Conservation (phyloP, 2,888 invertebrate genomes). For the Lacanobia oleracea region DNA sequence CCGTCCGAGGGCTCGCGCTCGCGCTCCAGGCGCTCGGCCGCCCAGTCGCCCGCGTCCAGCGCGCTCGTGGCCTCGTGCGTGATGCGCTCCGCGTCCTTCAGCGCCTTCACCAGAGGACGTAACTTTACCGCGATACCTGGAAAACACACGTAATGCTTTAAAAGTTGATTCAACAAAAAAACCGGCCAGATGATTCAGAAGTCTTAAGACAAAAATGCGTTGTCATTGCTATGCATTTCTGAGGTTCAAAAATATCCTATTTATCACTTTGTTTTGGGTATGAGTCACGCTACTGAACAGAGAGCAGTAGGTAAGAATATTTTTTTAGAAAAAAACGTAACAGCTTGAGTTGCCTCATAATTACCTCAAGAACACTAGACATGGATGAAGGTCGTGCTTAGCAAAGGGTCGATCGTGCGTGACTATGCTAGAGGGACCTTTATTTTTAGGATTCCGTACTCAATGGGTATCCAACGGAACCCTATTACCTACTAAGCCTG, state of each 20-base stretch:
- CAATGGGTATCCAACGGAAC: too few relatives aligned
- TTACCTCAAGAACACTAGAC: not conserved
- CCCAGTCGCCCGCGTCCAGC: conserved; percentile 95
- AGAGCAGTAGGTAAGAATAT: not conserved
- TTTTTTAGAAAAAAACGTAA: not conserved
- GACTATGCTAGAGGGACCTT: too few relatives aligned
- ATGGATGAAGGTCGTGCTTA: too few relatives aligned
- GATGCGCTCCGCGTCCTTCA: conserved; percentile 95
- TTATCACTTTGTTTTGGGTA: conserved; percentile 4
- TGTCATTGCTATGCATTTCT: conserved; percentile 3
- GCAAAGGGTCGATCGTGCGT: too few relatives aligned
- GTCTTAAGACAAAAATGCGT: conserved; percentile 4
- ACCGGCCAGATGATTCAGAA: conserved; percentile 18
- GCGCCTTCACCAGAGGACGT: conserved; percentile 94
- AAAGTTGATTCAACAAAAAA: conserved; percentile 22
- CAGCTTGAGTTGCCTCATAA: too few relatives aligned
- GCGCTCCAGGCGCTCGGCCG: conserved; percentile 91
- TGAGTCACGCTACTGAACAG: not conserved
- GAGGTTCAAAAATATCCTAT: conserved; percentile 27
- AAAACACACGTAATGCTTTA: conserved; percentile 28
- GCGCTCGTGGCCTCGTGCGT: conserved; percentile 94
- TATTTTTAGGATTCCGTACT: too few relatives aligned
- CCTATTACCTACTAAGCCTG: too few relatives aligned
- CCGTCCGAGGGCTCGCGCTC: conserved; percentile 89
- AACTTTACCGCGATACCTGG: conserved; percentile 93